Base-by-base conservation (phyloP, 2,888 invertebrate species). In the Dichetophora obliterata region DNA sequence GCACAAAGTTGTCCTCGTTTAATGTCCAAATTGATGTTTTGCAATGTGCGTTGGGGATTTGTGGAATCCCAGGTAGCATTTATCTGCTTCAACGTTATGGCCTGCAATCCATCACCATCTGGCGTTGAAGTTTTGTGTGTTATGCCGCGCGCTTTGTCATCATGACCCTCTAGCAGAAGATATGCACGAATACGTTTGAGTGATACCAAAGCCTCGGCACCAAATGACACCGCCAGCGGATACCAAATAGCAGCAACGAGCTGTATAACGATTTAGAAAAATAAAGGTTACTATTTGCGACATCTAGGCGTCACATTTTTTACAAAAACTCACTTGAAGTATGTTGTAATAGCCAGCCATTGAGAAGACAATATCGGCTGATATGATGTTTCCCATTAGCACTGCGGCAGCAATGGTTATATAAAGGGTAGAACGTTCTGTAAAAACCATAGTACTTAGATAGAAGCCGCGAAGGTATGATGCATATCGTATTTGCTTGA, bases 381-480 rank as follows among this genome's bases (percentile, higher is more conserved):
- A 91, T 52, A 93, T 88, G 16, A 89, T 88, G 82, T 92, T 91
- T 0, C 94, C 95, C 82, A 93, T 89, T 3, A 96, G 90, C 14
- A 95, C 94, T 85, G 93, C 96, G 0, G 94, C 92, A 66, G 95
- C 91, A 74, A 98, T 91, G 3, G 96, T 95, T 78, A 95, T 92
- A 86, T 94, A 96, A 11, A 97, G 90, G 2, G 96, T 94, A 69
- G 96, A 92, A 80, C 97, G 93, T 85, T 96, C 95, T 0, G 96
- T 95, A 86, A 96, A 96, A 66, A 97, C 94, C 90, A 94, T 93
- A 86, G 89, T 89, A 84, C 91, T 94, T 88, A 92, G 91, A 90
- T 92, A 93, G 79, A 93, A 90, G 50, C 91, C 94, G 79, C 92
- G 92, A 78, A 93, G 90, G 86, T 93, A 93, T 0, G 93, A 92